These are phyloP conservation scores for Phoeniculus purpureus DNA, from an alignment of 2,797 vertebrate species.

Conservation along the genomic window DNA sequence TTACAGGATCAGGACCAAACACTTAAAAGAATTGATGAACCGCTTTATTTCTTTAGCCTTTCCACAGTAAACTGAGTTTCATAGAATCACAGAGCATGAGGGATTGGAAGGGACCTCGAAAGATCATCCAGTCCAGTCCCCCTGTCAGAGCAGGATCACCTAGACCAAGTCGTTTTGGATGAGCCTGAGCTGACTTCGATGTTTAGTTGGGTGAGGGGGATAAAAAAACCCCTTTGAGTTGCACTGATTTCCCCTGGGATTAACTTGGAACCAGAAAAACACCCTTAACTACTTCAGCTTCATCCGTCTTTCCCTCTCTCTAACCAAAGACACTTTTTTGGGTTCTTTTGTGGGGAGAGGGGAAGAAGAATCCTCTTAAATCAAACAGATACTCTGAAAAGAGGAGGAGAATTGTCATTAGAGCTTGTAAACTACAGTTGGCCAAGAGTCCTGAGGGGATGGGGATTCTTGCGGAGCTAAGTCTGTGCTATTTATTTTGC, in stretches of 20 bases:
- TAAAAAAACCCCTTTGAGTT: not conserved
- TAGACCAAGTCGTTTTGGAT: no score
- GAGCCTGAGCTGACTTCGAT: slow-evolving; percentile 13
- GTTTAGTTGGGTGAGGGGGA: not conserved
- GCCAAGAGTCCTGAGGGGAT: not conserved
- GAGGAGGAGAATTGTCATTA: not conserved
- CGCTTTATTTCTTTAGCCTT: slow-evolving; percentile 27
- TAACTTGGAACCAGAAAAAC: not conserved
- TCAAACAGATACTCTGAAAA: not conserved
- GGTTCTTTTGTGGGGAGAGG: not conserved
- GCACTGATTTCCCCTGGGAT: slow-evolving; percentile 38
- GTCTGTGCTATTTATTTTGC: not conserved
- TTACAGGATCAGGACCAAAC: slow-evolving; percentile 1
- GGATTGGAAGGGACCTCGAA: no score
- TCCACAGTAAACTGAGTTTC: slow-evolving; percentile 26
- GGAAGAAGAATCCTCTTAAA: not conserved
- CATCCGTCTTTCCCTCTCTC: not conserved
- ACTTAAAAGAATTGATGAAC: slow-evolving; percentile 41
- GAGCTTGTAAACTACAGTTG: not conserved
- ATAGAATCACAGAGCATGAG: no score
- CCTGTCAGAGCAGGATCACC: no score
- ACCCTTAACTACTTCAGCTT: not conserved
- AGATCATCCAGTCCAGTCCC: no score
- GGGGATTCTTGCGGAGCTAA: not conserved
- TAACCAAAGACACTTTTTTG: not conserved